These are phyloP conservation scores for Dicycla oo DNA, from an alignment of 2,888 invertebrate species.

Conservation along the genomic window DNA sequence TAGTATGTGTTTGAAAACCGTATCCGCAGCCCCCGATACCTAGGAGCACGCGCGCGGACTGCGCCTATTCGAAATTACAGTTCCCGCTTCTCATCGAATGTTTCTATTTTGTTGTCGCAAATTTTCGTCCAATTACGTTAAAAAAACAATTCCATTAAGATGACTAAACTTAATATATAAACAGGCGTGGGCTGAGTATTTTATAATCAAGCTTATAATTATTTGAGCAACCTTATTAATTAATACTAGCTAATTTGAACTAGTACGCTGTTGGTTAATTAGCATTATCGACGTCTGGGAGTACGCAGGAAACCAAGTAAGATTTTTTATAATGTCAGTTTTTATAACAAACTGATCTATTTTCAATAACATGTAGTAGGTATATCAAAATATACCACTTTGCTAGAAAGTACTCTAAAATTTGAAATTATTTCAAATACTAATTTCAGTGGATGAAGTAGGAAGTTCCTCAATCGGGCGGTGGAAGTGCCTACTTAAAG, in stretches of 20 bases:
- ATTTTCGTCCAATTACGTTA: not conserved
- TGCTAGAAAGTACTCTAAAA: too few species aligned
- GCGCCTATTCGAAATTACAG: too few species aligned
- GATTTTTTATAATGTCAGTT: not conserved
- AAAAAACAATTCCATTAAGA: not conserved
- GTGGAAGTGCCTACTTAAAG: constrained; percentile 21
- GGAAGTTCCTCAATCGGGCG: constrained; percentile 5
- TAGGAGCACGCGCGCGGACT: too few species aligned
- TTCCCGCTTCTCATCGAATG: too few species aligned
- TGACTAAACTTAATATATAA: not conserved
- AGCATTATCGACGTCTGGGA: not conserved
- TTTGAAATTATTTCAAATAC: not conserved
- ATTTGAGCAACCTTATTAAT: not conserved
- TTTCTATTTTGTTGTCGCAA: too few species aligned
- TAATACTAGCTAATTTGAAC: not conserved
- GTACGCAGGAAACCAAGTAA: not conserved
- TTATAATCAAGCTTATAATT: not conserved
- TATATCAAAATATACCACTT: too few species aligned
- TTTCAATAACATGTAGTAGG: not conserved
- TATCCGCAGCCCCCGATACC: too few species aligned
- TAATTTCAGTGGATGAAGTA: not conserved
- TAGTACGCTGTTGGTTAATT: not conserved
- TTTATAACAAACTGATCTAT: not conserved
- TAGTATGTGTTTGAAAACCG: too few species aligned
- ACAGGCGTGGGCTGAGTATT: not conserved